These are phyloP conservation scores for Anolis carolinensis DNA, from an alignment of 2,113 vertebrate species.

Conservation along the genomic window DNA sequence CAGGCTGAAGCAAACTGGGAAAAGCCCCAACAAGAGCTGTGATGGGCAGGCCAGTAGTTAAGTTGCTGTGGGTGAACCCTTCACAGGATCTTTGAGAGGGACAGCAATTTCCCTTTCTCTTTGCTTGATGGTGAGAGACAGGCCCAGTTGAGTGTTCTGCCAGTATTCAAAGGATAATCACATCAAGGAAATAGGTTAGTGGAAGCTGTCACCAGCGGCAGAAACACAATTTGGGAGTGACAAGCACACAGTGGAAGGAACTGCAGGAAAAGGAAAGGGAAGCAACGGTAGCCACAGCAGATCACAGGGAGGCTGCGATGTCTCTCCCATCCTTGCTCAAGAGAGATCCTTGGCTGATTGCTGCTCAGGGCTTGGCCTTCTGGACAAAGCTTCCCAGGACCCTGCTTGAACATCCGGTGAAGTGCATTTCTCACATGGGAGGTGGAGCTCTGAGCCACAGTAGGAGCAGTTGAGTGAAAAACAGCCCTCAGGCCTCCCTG, in stretches of 20 bases:
- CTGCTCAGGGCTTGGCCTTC: neutral
- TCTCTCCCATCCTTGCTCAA: neutral
- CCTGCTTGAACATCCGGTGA: neutral
- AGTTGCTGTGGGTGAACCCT: neutral
- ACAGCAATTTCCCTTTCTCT: neutral
- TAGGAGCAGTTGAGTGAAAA: neutral
- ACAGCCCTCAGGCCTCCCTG: neutral
- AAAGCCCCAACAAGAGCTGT: neutral
- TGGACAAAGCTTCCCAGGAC: neutral
- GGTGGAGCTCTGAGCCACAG: neutral
- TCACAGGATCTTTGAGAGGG: neutral
- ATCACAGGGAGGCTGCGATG: neutral
- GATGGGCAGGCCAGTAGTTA: neutral
- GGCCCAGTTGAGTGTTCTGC: neutral
- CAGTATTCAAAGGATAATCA: neutral
- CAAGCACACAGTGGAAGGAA: neutral
- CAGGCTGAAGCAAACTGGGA: neutral
- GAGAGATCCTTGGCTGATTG: neutral
- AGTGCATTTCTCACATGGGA: no score
- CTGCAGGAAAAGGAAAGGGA: neutral
- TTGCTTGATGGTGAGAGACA: neutral
- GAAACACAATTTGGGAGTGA: slow-evolving; percentile 4
- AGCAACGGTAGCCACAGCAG: neutral
- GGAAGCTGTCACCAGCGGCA: neutral
- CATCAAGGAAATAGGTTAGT: slow-evolving; percentile 3